Base-by-base conservation (phyloP, 2,113 vertebrate species). In the Glaucomys volans region DNA sequence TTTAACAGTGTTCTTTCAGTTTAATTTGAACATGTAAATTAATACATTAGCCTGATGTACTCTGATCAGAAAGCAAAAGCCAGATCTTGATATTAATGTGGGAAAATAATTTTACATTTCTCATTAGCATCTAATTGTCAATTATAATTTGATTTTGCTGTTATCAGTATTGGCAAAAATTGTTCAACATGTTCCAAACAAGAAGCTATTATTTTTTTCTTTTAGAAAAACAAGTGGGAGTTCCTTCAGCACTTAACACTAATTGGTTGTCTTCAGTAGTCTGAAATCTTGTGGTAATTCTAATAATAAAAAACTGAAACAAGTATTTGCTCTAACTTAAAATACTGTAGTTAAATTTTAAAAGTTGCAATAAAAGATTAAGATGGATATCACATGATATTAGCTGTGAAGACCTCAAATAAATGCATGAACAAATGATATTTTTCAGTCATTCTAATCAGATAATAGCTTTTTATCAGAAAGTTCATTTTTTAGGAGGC, bases 401-500 rank as follows among this genome's bases (percentile, higher is more conserved):
- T 79, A 75, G 62, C 18, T 74, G 2, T 72, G 14, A 93, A 72
- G 20, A 54, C 18, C 28, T 52, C 88, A 72, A 90, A 37, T 79
- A 35, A 96, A 57, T 88, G 94, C 12, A 59, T 6, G 95, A 5
- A 28, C 2, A 83, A 37, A 85, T 90, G 2, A 42, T 96, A 75
- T 85, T 71, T 42, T 59, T 37, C 5, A 87, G 1, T 86, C 91
- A 67, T 91, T 72, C 44, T 76, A 82, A 92, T 91, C 67, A 62
- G 17, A 10, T 77, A n/a, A 91, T 86, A 92, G 26, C n/a, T 80
- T 92, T 75, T 75, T 85, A 8, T 69, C 57, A 83, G 42, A 16
- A 91, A 44, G 17, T 86, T 92, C 28, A 75, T 4, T 83, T 96
- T 95, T 97, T 93, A 71, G 11, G 74, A 90, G 20, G 22, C 76